Base-by-base conservation (phyloP, 2,797 vertebrate species). In the Hirundo rustica region DNA sequence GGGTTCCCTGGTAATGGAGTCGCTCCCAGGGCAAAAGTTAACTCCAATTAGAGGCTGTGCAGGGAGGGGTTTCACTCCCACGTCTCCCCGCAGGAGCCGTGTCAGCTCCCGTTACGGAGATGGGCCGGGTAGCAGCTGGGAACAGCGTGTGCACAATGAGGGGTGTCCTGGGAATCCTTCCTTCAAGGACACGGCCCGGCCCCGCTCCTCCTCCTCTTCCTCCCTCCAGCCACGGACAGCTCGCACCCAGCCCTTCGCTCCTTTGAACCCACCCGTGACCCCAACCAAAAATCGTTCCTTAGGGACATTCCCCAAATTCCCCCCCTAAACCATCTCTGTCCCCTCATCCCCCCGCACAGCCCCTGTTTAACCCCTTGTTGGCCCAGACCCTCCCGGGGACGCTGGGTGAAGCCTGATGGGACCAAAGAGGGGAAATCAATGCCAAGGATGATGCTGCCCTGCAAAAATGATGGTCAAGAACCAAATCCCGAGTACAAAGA, bases 61-160 rank as follows among this genome's bases (percentile, higher is more conserved):
- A 7, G 85, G 73, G 54, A 51, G 54, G 80, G 75, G 38, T 38
- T 34, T 9, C 85, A n/a, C 16, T 88, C 82, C 85, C 89, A 68
- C 14, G 15, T 68, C 89, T 48, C 68, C 58, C 82, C 14, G 19
- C 73, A 51, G 94, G 51, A 91, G 62, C 89, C 11, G 8, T 92
- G 95, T 95, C 96, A 97, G 91, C 62, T 95, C 85, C n/a, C 23
- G 89, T 96, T 93, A 95, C 85, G 66, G 88, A 94, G 89, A 96
- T 18, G 79, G 89, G 62, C 91, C 2, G 34, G 66, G 84, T 11
- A 85, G 94, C 95, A 93, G 91, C 95, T 97, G 91, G 68, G 77
- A 89, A 19, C 86, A 18, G 77, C 11, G 30, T 71, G 91, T 6
- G 91, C 88, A 85, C 93, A 93, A 92, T 83, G 82, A 85, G 32